Base-by-base conservation (phyloP, 1,140 invertebrate genomes). In the Meteorus sp. region DNA sequence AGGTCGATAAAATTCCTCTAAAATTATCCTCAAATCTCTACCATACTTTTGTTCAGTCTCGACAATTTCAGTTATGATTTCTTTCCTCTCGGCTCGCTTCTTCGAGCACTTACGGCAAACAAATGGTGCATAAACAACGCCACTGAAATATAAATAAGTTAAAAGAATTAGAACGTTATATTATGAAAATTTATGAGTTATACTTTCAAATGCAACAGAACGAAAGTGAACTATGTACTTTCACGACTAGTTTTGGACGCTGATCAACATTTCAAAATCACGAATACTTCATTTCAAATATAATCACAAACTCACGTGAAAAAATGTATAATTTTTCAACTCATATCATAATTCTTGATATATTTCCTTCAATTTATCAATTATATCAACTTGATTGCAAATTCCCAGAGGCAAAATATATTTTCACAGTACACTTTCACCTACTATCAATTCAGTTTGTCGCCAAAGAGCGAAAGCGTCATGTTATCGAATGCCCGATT, bases 21-120 rank as follows among this genome's bases (percentile, higher is more conserved):
- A 78, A 56, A 97, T 91, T 41, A 97, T 95, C 68, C 90, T 88
- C 62, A 97, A 80, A 81, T 97, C 94, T 63, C 93, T 82, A 1
- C 93, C 93, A 73, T 97, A 98, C 73, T 95, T 97, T 64, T 95
- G 88, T 81, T 98, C 95, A 1, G 95, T 97, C 76, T 98, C 95
- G 2, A 96, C 91, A 60, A 98, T 95, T 82, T 98, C 95, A 1
- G 89, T 90, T 45, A 98, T 92, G 15, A 96, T 97, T 81, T 97
- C 94, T 70, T 94, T 94, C 31, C 94, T 84, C 73, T 98, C 94
- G 0, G 88, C 85, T 55, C 94, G 83, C 71, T 91, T 91, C 69
- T 94, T 93, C 39, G 86, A 83, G 75, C 94, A 97, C 71, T 93
- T 92, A 58, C 89, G 83, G 79, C 94, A 97, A 5, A 95, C 87